Evolutionary conservation across 2,797 vertebrate species (phyloP), one percentile per base, ranked within the genome.

Genomic region (Ataeniobius toweri): DNA sequence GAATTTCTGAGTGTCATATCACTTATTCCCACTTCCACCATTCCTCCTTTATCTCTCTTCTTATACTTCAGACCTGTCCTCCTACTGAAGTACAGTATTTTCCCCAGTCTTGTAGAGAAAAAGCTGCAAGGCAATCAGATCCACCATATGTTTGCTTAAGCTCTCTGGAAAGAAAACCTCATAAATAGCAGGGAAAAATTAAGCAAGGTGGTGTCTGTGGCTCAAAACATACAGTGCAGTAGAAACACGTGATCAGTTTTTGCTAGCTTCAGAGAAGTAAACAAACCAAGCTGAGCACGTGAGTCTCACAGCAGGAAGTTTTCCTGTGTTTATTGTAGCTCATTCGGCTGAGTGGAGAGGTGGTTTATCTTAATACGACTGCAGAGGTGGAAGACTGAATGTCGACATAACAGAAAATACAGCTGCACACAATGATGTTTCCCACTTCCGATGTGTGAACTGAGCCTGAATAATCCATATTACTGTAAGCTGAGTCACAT

Each of bases 331-430:
- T 92, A 87, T 90, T 90, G 83, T 88, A 2, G 75, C 73, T 81
- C 31, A 6, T 80, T 50, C 9, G 16, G 75, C 59, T 74, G 81
- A 88, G 61, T 78, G 73, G 83, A 82, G 80, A 76, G 70, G 44
- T 76, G 5, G 61, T 84, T 93, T 91, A 92, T 90, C 88, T 87
- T 88, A 89, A 90, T 88, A 86, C 73, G 80, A 58, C n/a, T 22
- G 70, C 55, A 74, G 83, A 69, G 76, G 82, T 81, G 85, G 76
- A 79, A 83, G 69, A 51, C 77, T 46, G 1, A 26, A 36, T n/a
- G 41, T 88, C 55, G 71, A 74, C 79, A 78, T 63, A 83, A 86
- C 76, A 85, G 31, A 78, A 77, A 39, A 9, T 13, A 6, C 3
- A 3, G 65, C 39, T 13, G 8, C 28, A 68, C n/a, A 73, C 58